phyloP scores from a whole-genome alignment of 2,797 vertebrate species.

The Gymnoscopelus microlampas region DNA sequence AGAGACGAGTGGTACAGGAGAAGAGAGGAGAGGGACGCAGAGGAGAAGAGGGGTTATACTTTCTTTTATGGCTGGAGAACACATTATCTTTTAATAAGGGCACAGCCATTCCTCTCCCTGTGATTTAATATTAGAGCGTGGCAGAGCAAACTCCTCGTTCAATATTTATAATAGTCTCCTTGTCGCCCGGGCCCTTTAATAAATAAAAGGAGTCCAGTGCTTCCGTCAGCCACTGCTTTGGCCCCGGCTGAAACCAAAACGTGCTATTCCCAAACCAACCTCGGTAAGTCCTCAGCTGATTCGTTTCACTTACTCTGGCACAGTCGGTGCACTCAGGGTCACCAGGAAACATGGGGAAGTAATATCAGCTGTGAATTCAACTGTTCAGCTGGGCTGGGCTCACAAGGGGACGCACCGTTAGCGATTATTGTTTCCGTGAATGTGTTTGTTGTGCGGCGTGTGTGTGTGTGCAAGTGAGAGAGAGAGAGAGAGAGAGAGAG shows the following conservation, averaged over 20 bases:
- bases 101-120: conserved; percentile 76
- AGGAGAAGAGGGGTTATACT: conserved; percentile 59
- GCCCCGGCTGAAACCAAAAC: conserved; percentile 46
- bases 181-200: conserved; percentile 72
- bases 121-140: conserved; percentile 79
- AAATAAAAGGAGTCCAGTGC: conserved; percentile 72
- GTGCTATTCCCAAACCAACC: conserved; percentile 39
- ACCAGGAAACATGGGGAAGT: conserved; percentile 4
- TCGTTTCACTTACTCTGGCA: conserved; percentile 21
- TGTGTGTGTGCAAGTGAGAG: too few species aligned
- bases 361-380: conserved; percentile 14
- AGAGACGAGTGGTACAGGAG: conserved; percentile 31
- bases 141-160: conserved; percentile 79
- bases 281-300: conserved; percentile 44
- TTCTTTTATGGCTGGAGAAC: conserved; percentile 74
- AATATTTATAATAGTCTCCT: conserved; percentile 80
- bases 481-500: too few species aligned
- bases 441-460: neutral
- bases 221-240: conserved; percentile 52
- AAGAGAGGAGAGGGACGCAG: conserved; percentile 43
- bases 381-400: conserved; percentile 5
- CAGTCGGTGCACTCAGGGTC: conserved; percentile 14
- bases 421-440: conserved; percentile 1
- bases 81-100: conserved; percentile 84
- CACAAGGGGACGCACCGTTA: neutral